Evolutionary conservation across 2,888 invertebrate genomes (phyloP), one percentile per base, ranked within the genome.

Genomic region (Gymnoscelis rufifasciata): DNA sequence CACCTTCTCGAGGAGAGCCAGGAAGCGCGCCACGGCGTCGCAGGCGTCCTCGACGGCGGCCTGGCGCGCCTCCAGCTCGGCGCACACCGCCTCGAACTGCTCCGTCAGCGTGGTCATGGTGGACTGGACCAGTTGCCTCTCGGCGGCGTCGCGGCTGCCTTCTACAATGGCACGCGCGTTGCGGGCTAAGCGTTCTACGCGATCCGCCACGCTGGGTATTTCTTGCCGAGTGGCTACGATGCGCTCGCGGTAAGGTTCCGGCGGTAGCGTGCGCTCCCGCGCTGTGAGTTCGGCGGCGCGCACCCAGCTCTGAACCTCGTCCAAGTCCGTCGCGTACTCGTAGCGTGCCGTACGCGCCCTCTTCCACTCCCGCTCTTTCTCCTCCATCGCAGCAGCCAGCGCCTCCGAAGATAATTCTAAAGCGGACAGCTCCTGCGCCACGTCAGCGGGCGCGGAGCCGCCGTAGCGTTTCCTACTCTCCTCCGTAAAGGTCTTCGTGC

Each of bases 21-120:
- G 90, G 90, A 97, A 97, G 48, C 95, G 90, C 57, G 95, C 93
- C 91, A 96, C 96, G 15, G 96, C 95, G 68, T 97, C 97, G 63
- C 97, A 90, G 50, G 94, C 94, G 68, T 96, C 96, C 42, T 94
- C 94, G 27, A 96, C 93, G 71, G 94, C 93, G 62, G 93, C 93
- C 69, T 93, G 94, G 74, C 94, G 93, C 64, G 95, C 93, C 51
- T 96, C 96, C 59, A 97, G 84, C 91, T 94, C 93, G 47, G 91
- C 90, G 64, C 91, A 92, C 0, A 96, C 91, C 60, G 95, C 94
- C 26, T 91, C 90, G 70, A 97, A 88, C 77, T 96, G 95, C 15
- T 95, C 95, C 13, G 92, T 91, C 51, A 96, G 83, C 51, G 92
- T 93, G 47, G 92, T 90, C 49, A 96, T 91, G 0, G 95, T 95